These are phyloP conservation scores for Ahaetulla prasina DNA, from an alignment of 2,113 vertebrate genomes.

Conservation along the genomic window DNA sequence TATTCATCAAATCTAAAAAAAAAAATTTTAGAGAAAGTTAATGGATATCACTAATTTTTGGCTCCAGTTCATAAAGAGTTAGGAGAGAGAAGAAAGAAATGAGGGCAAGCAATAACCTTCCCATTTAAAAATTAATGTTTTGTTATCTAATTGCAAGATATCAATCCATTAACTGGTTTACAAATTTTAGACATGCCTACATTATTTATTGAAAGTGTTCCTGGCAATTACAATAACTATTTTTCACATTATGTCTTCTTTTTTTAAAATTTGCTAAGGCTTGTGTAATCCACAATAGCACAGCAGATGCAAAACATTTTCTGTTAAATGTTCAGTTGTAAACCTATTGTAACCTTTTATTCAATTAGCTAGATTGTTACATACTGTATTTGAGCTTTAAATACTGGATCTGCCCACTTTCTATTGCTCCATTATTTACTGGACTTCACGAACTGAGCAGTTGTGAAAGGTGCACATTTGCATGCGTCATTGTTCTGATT, in stretches of 20 bases:
- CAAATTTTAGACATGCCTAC: neutral
- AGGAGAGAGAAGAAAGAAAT: slow-evolving; percentile 50
- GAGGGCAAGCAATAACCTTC: slow-evolving; percentile 46
- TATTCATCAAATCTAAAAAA: neutral
- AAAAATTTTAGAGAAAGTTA: slow-evolving; percentile 61
- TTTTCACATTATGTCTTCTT: neutral
- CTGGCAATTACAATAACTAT: neutral
- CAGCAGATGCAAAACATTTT: neutral
- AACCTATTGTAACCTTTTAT: neutral
- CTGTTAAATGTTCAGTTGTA: neutral
- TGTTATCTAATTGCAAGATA: slow-evolving; percentile 27
- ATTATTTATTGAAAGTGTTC: neutral
- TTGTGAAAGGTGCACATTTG: neutral
- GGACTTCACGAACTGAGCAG: neutral
- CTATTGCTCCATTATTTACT: neutral
- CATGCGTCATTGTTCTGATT: neutral
- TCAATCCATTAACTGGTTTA: neutral
- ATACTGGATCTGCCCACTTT: neutral
- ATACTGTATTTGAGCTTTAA: neutral
- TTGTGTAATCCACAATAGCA: neutral
- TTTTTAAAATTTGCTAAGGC: neutral
- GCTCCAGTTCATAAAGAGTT: slow-evolving; percentile 59
- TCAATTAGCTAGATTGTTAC: neutral
- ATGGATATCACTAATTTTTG: slow-evolving; percentile 62
- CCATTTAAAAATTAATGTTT: slow-evolving; percentile 22